Base-by-base conservation (phyloP, 2,113 vertebrate species). In the Engystomops pustulosus region DNA sequence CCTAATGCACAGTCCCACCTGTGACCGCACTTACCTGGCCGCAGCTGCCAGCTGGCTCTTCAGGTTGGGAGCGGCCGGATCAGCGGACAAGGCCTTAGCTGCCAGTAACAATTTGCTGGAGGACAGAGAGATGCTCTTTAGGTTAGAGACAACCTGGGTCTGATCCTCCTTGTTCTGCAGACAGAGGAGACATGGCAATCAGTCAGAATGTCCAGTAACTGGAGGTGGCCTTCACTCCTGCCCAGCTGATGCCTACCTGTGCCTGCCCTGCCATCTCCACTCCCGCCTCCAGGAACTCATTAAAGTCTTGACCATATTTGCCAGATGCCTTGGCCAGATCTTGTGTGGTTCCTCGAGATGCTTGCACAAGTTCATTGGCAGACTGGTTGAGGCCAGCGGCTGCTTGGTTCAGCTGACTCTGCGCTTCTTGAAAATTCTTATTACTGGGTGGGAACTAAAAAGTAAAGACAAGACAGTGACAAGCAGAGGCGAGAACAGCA, bases 41-140 rank as follows among this genome's bases (percentile, higher is more conserved):
- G 98, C 97, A 0, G 96, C 95, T 0, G 98, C 96, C n/a, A 99
- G 93, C 88, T 99, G 97, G 90, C 95, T 99, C 93, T 99, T 99
- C 65, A 98, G 95, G 91, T 97, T 99, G 68, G 98, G 98, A 0
- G 97, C 94, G 2, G 94, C 91, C 23, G 97, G 96, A 70, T 99
- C 97, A 0, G 97, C 97, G 27, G 97, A 97, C n/a, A 99, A 92
- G 0, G 95, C 97, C 87, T 99, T 99, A 76, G 97, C 97, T 9
- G 97, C 94, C 86, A 99, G 89, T 25, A 99, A 92, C 41, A 99
- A 93, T 89, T 99, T 99, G 91, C 97, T 99, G 85, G 98, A 99
- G 25, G 97, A 98, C 96, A 99, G 96, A 86, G 98, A 99, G 91
- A 99, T 99, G 58, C 97, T 97, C 93, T 99, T 99, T 88, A 99